Conservation (phyloP, 2,113 vertebrate genomes). For the Athene cunicularia region DNA sequence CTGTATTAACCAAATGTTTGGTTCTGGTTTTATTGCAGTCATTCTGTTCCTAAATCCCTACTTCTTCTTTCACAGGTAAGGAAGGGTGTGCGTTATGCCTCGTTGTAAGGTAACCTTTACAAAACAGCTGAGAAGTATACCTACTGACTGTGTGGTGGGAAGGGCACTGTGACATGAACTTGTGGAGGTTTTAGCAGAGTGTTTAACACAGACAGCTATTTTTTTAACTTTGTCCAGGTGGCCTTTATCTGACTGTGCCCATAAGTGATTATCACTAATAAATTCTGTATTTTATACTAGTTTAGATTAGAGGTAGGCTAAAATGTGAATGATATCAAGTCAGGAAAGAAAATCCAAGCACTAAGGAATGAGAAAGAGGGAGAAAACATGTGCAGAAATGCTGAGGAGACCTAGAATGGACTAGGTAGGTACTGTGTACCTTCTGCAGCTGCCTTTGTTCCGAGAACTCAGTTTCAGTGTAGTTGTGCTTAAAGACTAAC, state of each 20-base stretch:
- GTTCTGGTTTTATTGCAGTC: background rate
- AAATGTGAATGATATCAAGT: background rate
- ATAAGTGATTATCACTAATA: background rate
- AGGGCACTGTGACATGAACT: background rate
- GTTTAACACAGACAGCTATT: background rate
- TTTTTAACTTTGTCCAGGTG: background rate
- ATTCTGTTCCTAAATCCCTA: background rate
- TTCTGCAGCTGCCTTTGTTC: background rate
- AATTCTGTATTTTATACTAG: background rate
- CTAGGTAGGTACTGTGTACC: background rate
- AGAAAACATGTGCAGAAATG: background rate
- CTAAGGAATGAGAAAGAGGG: too few relatives aligned
- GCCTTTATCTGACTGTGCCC: background rate
- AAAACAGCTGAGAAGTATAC: too few relatives aligned
- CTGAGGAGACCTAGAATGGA: background rate
- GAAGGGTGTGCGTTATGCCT: background rate
- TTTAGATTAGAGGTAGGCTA: background rate
- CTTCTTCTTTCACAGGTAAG: background rate
- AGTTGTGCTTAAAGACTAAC: background rate
- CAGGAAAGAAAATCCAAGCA: background rate
- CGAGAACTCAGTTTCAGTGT: background rate
- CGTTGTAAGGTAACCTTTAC: background rate
- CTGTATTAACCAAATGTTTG: background rate
- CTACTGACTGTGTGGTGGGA: fast-evolving
- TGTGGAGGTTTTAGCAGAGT: background rate